A percentile compares a stretch with the other conserved stretches of the same genome.
These are phyloP conservation scores for Prosapia bicincta DNA, from an alignment of 2,888 invertebrate genomes.

Conservation along the genomic window DNA sequence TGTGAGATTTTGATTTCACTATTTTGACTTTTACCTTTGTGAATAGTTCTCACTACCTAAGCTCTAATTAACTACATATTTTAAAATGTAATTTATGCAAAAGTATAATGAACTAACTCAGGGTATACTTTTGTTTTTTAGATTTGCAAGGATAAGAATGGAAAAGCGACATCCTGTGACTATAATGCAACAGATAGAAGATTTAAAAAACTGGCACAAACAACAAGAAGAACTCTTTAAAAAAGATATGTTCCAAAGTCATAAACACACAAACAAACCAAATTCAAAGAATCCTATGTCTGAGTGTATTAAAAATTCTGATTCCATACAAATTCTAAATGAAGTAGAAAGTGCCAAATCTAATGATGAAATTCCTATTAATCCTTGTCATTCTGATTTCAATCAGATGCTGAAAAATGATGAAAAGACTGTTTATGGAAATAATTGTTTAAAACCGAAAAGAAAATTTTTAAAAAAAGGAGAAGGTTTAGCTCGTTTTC, in stretches of 20 bases:
- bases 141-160: slow-evolving; percentile 3
- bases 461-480: slow-evolving; percentile 23
- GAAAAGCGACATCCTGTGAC: slow-evolving; percentile 2
- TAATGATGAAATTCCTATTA: slow-evolving; percentile 15
- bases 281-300: neutral
- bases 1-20: no score
- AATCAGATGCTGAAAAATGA: neutral
- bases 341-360: neutral
- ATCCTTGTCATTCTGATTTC: neutral
- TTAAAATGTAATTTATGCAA: no score
- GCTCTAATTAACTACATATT: no score
- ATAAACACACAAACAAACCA: neutral
- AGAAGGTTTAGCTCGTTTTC: slow-evolving; percentile 22
- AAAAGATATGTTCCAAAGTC: neutral
- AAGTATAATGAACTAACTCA: no score
- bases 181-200: slow-evolving; percentile 15
- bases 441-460: slow-evolving; percentile 8
- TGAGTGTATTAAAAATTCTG: neutral
- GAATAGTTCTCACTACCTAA: no score
- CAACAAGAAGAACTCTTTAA: slow-evolving; percentile 4
- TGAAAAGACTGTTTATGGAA: neutral
- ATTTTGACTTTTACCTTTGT: no score
- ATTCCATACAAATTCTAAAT: neutral
- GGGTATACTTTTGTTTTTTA: neutral
- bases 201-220: slow-evolving; percentile 22